Base-by-base conservation (phyloP, 2,888 invertebrate genomes). In the Macropis europaea region DNA sequence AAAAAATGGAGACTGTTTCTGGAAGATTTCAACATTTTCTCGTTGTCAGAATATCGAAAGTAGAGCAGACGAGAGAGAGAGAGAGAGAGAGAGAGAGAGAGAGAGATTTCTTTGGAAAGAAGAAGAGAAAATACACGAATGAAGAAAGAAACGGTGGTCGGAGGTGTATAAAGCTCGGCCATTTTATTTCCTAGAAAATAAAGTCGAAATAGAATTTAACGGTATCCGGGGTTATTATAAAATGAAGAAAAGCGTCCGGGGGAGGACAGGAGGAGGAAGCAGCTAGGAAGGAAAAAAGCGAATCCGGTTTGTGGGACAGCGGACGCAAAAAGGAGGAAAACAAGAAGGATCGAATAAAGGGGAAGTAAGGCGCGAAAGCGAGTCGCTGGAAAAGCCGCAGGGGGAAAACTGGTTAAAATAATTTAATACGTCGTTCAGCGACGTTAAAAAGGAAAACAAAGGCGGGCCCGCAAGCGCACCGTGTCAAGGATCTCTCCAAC, bases 271-370 rank as follows among this genome's bases (percentile, higher is more conserved):
- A 30, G 26, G 17, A 26, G 32, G 2, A 3, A 19, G 15, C 9
- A 24, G 36, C 26, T 15, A 6, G 19, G 48, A 30, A 24, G 15
- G 30, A 34, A 24, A 30, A 40, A 32, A 32, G 48, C 17, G 43
- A 43, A 68, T 67, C 62, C 57, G 57, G 54, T 69, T 57, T 45
- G 68, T n/a, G 68, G 73, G 52, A 45, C 57, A 61, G 60, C 50
- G 63, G 32, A 30, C 52, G 62, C 52, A 17, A 54, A 53, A 59
- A 53, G 69, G 63, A 63, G 73, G 38, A 50, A 59, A 57, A 71
- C 72, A 61, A 73, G 73, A 63, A 62, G 54, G 69, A 76, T 76
- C 66, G 76, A 76, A 73, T 76, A 59, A 56, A 43, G 43, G 60
- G 38, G 40, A 61, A 50, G 48, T 43, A 56, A 71, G 60, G 61